These are phyloP conservation scores for Chlamydotis undulata DNA, from an alignment of 2,113 vertebrate species.

Conservation along the genomic window DNA sequence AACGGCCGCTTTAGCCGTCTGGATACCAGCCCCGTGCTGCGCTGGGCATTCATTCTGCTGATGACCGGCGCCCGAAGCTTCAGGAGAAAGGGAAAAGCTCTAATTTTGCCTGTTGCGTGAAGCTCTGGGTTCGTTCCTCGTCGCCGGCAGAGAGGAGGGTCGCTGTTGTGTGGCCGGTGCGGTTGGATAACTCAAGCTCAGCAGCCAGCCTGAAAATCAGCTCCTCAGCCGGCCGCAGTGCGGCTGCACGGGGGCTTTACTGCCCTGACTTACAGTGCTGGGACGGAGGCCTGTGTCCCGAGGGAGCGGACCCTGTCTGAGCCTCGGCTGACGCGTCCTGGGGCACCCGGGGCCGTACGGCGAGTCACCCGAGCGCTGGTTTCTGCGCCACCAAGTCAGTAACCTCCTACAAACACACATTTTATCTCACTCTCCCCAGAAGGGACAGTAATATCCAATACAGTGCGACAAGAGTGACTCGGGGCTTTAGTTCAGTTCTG, in stretches of 20 bases:
- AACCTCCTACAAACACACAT: background rate
- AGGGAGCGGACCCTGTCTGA: background rate
- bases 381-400: background rate
- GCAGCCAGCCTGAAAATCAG: background rate
- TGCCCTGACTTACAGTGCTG: background rate
- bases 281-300: background rate
- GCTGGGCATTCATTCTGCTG: background rate
- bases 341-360: background rate
- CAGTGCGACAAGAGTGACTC: background rate
- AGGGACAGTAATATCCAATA: background rate
- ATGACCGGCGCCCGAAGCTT: fast-evolving
- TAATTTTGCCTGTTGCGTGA: background rate
- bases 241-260: background rate
- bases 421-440: background rate
- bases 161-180: background rate
- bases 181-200: background rate
- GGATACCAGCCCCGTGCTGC: background rate
- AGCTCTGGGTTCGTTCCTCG: background rate
- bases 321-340: background rate
- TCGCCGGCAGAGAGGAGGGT: background rate
- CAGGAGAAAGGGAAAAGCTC: background rate
- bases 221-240: background rate
- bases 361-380: background rate
- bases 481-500: background rate
- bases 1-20: background rate